Evolutionary conservation across 1,140 invertebrate species (phyloP).

Genomic region (Cylas formicarius): DNA sequence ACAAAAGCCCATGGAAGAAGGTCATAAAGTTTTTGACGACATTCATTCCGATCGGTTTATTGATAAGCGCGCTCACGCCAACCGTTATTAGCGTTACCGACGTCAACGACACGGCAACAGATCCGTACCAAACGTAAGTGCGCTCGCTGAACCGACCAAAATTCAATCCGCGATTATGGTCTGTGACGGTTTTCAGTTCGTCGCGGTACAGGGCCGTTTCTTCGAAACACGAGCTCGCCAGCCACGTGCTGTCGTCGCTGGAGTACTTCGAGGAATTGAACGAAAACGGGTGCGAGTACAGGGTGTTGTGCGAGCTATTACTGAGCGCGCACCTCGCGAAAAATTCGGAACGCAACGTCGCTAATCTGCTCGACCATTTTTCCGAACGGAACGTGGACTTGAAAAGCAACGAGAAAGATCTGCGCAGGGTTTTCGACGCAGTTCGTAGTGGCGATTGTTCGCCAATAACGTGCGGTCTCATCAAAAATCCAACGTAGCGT

Average conservation of each 20-base stretch:
- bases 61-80: constrained; percentile 51
- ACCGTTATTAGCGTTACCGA: constrained; percentile 46
- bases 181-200: not conserved
- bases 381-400: constrained; percentile 30
- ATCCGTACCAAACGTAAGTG: constrained; percentile 3
- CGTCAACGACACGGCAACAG: constrained; percentile 32
- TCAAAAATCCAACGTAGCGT: constrained; percentile 25
- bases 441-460: constrained; percentile 25
- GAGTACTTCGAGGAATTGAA: constrained; percentile 28
- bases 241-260: constrained; percentile 25
- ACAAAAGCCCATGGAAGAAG: constrained; percentile 43
- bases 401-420: constrained; percentile 24
- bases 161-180: not conserved
- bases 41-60: constrained; percentile 49
- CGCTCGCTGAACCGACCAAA: not conserved
- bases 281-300: constrained; percentile 37
- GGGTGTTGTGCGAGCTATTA: constrained; percentile 39
- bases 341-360: constrained; percentile 29
- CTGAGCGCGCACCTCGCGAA: constrained; percentile 29
- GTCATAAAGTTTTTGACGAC: constrained; percentile 47
- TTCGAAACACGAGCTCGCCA: constrained; percentile 16
- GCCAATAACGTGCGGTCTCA: constrained; percentile 23
- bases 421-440: constrained; percentile 28
- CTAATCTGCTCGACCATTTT: constrained; percentile 35
- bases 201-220: constrained; percentile 22